Percentiles rank a stretch among this genome's conserved stretches.
phyloP scores from a whole-genome alignment of 2,797 vertebrate species.

The Craterocephalus amniculus region DNA sequence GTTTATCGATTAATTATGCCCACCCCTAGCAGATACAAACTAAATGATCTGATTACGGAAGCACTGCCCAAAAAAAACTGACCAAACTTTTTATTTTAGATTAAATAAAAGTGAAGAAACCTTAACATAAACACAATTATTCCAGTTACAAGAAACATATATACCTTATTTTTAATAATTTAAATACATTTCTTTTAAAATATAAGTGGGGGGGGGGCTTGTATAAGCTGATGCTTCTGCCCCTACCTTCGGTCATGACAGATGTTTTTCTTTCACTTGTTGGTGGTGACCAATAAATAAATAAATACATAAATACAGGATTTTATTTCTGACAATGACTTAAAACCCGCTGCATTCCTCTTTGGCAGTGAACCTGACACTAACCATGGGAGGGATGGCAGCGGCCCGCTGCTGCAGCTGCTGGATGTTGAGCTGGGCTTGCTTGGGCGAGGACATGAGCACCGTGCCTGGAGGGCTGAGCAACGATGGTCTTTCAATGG shows the following conservation, averaged over 20 bases:
- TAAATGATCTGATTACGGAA: background rate
- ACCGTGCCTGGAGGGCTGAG: constrained; percentile 88
- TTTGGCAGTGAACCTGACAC: constrained; percentile 54
- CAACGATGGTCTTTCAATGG: constrained; percentile 92
- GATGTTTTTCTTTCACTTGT: no score
- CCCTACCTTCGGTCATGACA: no score
- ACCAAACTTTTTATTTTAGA: background rate
- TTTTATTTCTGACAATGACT: background rate
- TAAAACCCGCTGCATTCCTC: constrained; percentile 28
- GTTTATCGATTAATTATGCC: no score
- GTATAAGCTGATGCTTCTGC: no score
- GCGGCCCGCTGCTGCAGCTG: constrained; percentile 96
- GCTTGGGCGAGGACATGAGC: constrained; percentile 90
- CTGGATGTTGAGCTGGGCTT: constrained; percentile 89
- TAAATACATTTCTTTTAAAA: no score
- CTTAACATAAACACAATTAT: no score
- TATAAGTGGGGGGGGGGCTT: no score
- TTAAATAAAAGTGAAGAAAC: background rate
- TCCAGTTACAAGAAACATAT: no score
- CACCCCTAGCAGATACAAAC: constrained; percentile 22
- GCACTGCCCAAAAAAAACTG: background rate
- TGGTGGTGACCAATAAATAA: no score
- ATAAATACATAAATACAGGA: no score
- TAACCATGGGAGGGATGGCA: constrained; percentile 95
- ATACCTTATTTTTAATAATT: no score